Base-by-base conservation (phyloP, 2,888 invertebrate species). In the Nomada hirtipes region DNA sequence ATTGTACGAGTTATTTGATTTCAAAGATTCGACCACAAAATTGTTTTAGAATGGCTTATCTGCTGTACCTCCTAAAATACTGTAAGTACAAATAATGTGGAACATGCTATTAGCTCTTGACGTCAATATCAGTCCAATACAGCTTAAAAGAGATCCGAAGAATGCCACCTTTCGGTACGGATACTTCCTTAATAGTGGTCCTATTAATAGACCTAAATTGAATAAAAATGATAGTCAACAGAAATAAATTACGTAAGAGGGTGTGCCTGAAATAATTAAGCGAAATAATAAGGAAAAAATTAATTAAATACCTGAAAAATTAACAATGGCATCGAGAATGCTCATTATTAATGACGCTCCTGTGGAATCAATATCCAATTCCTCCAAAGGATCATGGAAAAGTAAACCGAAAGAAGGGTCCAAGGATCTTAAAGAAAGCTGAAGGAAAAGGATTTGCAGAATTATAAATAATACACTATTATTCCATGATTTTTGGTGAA, bases 361-460 rank as follows among this genome's bases (percentile, higher is more conserved):
- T 0, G 97, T 97, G 1, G 97, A 97, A 86, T 96, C 96, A 65
- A 97, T 96, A n/a, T 95, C 94, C 50, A 97, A 94, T 77, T 96
- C 96, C 76, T 95, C 94, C 72, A 97, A 94, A 53, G 97, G 94
- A 92, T 97, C 97, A 88, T 96, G 96, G 92, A 97, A 97, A n/a
- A 97, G 95, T 70, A 97, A 94, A 63, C 97, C 97, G 91, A 97
- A 97, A 1, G 97, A 97, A 72, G 97, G 97, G 93, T 97, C 97
- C 90, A 97, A 95, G 36, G 97, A 97, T 91, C 97, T 95, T 68
- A 97, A 96, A 82, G 97, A 97, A 92, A 97, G 95, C 97, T 97
- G 42, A 26, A 71, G 11, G 52, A 50, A 23, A 67, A 23, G 3
- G 29, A 23, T n/a, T 47, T 23, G 7, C 11, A 23, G 15, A 42